Evolutionary conservation across 2,888 invertebrate genomes (phyloP), one percentile per base, ranked within the genome.

Genomic region (Nymphalis polychloros): DNA sequence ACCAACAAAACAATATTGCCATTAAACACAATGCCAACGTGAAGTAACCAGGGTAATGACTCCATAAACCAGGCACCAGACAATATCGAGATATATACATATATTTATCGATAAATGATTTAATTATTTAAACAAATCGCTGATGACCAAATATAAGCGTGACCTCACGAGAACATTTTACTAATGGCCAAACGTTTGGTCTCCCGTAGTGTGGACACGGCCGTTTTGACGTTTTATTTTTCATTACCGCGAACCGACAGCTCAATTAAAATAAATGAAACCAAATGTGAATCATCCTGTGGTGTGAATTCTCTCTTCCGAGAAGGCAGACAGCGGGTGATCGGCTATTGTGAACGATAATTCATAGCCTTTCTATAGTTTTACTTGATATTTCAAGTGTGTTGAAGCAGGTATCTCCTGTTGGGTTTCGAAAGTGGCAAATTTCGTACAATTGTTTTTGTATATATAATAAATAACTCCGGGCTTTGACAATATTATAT

Each of bases 271-370:
- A 75, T 76, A 77, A 75, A 77, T 73, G 76, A 75, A 72, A 73
- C 71, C 61, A 66, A 72, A 75, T 74, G 72, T 77, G 78, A 78
- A 76, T 78, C 78, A 78, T 47, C 76, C 77, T 76, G 76, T 77
- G 71, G 71, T 73, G 72, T 71, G 70, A 72, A 72, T 67, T 71
- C 41, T 41, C 64, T 78, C 75, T 88, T 88, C 88, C 75, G 35
- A 80, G 89, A 89, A 89, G 82, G 81, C 69, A 79, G 81, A 75
- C 87, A 79, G 80, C 87, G 81, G 87, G 88, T 78, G 81, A 75
- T 74, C 75, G 73, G 72, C 71, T 72, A 64, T 73, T 75, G 71
- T 72, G 63, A 70, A 64, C 65, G 62, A 70, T 72, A 72, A 73
- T 59, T 69, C 71, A 73, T 65, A 70, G 59, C 63, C 62, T 70